Percentiles rank a stretch among this genome's conserved stretches.
Conservation (phyloP, 2,113 vertebrate genomes). For the Climacteris rufus region DNA sequence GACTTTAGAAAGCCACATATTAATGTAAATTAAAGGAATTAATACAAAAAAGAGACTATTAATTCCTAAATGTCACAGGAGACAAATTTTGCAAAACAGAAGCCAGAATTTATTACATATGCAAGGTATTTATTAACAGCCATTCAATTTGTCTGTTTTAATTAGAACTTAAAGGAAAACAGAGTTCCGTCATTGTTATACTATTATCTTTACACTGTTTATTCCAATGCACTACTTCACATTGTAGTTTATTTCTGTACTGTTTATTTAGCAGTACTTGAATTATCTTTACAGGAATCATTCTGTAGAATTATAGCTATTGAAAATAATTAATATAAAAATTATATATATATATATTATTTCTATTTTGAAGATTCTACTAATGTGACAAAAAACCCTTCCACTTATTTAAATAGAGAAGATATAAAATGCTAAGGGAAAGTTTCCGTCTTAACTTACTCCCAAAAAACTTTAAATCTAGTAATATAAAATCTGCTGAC, state of each 20-base stretch:
- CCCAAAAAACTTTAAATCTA: not conserved
- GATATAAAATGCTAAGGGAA: not conserved
- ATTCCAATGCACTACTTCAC: not conserved
- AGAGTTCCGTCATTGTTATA: conserved; percentile 39
- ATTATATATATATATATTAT: not conserved
- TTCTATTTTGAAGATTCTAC: not conserved
- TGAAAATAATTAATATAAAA: not conserved
- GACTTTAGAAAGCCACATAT: not conserved
- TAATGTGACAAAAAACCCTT: not conserved
- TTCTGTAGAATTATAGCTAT: not conserved
- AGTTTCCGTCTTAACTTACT: not conserved
- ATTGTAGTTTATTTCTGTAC: not conserved
- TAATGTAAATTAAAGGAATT: not conserved
- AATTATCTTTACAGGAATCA: not conserved
- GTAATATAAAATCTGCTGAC: not conserved
- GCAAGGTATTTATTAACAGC: conserved; percentile 2
- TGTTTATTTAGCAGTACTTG: not conserved
- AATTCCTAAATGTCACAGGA: not conserved
- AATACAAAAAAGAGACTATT: not conserved
- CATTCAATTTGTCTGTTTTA: conserved; percentile 37
- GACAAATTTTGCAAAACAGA: conserved; percentile 20
- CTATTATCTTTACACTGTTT: conserved; percentile 30
- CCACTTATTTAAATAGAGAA: not conserved
- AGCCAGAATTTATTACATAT: conserved; percentile 10
- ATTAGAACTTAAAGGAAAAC: conserved; percentile 29